Evolutionary conservation across 2,113 vertebrate genomes (phyloP).

Genomic region (Vidua macroura): DNA sequence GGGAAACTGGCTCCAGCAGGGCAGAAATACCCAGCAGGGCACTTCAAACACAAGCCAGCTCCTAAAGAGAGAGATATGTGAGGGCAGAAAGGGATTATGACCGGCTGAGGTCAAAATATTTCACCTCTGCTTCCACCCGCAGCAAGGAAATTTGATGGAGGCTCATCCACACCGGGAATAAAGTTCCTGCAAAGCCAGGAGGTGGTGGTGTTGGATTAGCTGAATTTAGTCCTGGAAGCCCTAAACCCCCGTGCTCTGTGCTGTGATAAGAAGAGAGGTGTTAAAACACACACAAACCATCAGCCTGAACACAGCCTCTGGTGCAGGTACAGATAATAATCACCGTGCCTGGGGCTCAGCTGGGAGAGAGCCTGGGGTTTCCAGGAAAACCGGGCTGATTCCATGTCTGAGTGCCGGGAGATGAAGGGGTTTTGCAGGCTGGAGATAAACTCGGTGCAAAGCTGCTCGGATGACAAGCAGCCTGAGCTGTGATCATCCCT

Average conservation of each 20-base stretch:
- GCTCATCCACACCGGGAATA: background rate
- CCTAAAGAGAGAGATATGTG: conserved; percentile 29
- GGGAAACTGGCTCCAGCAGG: conserved; percentile 74
- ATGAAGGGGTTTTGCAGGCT: background rate
- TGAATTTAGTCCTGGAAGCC: background rate
- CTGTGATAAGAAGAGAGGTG: background rate
- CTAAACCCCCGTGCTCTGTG: background rate
- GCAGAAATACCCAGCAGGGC: conserved; percentile 84
- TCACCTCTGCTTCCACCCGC: background rate
- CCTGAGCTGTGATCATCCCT: background rate
- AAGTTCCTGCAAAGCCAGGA: conserved; percentile 6
- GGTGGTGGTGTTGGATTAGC: conserved; percentile 57
- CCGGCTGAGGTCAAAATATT: background rate
- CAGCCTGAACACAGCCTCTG: background rate
- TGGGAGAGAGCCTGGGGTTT: background rate
- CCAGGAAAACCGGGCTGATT: background rate
- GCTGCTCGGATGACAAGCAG: background rate
- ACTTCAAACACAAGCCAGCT: conserved; percentile 77
- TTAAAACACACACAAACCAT: background rate
- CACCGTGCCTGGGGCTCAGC: background rate
- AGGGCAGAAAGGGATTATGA: background rate
- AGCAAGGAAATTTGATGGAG: background rate
- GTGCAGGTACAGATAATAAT: background rate
- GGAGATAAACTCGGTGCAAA: background rate
- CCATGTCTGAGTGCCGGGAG: background rate